Evolutionary conservation across 2,113 vertebrate species (phyloP).

Genomic region (Lathamus discolor): DNA sequence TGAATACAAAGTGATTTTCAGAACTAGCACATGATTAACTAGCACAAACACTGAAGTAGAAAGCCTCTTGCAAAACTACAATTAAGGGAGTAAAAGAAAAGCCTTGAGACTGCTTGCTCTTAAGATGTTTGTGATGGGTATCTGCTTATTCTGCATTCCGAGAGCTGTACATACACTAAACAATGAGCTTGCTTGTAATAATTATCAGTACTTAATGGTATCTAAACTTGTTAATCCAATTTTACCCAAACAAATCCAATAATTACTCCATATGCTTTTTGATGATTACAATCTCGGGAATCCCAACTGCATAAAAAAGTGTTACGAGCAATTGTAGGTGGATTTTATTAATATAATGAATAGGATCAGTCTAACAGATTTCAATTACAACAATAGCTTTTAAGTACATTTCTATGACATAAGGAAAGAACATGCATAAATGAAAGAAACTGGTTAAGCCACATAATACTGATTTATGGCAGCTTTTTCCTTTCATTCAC

Average conservation of each 20-base stretch:
- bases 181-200: conserved; percentile 66
- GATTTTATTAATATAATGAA: conserved; percentile 73
- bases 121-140: conserved; percentile 53
- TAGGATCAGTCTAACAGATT: conserved; percentile 68
- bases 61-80: conserved; percentile 39
- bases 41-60: neutral
- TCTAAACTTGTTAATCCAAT: conserved; percentile 72
- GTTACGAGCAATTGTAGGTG: conserved; percentile 67
- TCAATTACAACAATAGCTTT: conserved; percentile 72
- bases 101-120: conserved; percentile 12
- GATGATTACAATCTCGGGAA: conserved; percentile 68
- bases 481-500: conserved; percentile 55
- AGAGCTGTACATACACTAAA: conserved; percentile 29
- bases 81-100: conserved; percentile 9
- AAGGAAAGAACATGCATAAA: conserved; percentile 61
- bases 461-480: conserved; percentile 58
- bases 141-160: conserved; percentile 20
- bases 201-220: conserved; percentile 67
- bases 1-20: neutral
- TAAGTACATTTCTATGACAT: conserved; percentile 67
- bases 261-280: conserved; percentile 69
- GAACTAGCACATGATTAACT: neutral
- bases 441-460: conserved; percentile 64
- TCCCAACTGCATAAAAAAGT: conserved; percentile 66
- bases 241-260: conserved; percentile 72